Evolutionary conservation across 2,113 vertebrate genomes (phyloP).

Genomic region (Crotalus helleri): DNA sequence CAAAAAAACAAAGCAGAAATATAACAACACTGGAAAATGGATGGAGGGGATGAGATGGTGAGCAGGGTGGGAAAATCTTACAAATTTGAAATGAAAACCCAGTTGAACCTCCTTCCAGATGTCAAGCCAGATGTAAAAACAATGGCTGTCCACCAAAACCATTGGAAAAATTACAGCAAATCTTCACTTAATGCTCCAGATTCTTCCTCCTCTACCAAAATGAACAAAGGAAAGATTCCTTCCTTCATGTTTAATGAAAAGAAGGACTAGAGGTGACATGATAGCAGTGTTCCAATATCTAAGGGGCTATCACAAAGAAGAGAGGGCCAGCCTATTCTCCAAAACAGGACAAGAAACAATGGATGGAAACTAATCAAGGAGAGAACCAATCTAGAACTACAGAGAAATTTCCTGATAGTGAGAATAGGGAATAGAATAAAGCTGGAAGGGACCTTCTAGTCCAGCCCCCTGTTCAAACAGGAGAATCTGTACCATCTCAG

Average conservation of each 20-base stretch:
- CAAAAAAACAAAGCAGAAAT: neutral
- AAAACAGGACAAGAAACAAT: neutral
- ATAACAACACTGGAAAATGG: neutral
- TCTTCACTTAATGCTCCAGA: neutral
- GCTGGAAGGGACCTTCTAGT: too few relatives aligned
- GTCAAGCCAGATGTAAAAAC: constrained; percentile 27
- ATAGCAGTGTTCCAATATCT: neutral
- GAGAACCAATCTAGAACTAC: neutral
- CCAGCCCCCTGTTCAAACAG: too few relatives aligned
- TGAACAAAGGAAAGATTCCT: neutral
- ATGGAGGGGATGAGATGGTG: neutral
- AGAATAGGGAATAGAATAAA: neutral
- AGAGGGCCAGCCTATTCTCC: neutral
- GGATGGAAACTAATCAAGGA: neutral
- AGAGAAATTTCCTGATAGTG: neutral
- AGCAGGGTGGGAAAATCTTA: constrained; percentile 18
- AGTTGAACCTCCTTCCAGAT: constrained; percentile 15
- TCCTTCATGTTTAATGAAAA: neutral
- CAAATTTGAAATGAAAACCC: constrained; percentile 14
- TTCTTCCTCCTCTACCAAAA: neutral
- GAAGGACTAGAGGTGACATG: neutral
- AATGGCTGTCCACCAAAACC: neutral
- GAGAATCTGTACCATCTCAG: too few relatives aligned
- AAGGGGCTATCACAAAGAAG: neutral
- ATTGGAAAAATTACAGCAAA: neutral